Evolutionary conservation across 2,888 invertebrate genomes (phyloP), one percentile per base, ranked within the genome.

Genomic region (Tinea pellionella): DNA sequence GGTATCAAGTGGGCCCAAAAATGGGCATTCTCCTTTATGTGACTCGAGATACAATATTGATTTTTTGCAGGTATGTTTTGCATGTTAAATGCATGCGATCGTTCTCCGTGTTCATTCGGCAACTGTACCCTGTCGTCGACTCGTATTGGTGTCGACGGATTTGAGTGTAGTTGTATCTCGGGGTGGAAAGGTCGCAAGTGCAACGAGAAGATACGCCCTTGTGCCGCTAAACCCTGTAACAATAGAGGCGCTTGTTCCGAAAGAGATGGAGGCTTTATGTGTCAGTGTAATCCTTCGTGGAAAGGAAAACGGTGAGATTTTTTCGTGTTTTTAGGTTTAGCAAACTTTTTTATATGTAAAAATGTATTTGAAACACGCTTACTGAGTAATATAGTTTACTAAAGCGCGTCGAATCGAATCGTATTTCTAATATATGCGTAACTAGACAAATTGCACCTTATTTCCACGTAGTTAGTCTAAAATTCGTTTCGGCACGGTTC

Each of bases 231-330:
- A 64, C 94, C 94, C 0, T 95, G 94, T 73, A 92, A 93, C 72
- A 91, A 91, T 61, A 85, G 93, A 15, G 95, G 95, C 1, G 89
- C 90, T 16, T 95, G 95, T 71, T 80, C 90, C 11, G 92, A 92
- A 67, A 82, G 89, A 56, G 92, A 90, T 63, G 91, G 90, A 32
- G 88, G 89, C 0, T 93, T 91, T 69, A 79, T 89, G 61, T 95
- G 95, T 72, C 88, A 90, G 64, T 92, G 95, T 71, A 92, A 93
- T 69, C 92, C 93, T 0, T 93, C 93, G 80, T 93, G 91, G 91
- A 91, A 90, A 71, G 93, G 93, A 1, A 80, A 81, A 61, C 76
- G 86, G 85, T 84, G 60, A 47, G 47, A 4, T 47, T 63, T 80
- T 65, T 30, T 30, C 4, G 4, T 30, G 30, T 65, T n/a, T n/a